These are phyloP conservation scores for Scolopax bukidnonensis DNA, from an alignment of 2,797 vertebrate species.

Conservation along the genomic window DNA sequence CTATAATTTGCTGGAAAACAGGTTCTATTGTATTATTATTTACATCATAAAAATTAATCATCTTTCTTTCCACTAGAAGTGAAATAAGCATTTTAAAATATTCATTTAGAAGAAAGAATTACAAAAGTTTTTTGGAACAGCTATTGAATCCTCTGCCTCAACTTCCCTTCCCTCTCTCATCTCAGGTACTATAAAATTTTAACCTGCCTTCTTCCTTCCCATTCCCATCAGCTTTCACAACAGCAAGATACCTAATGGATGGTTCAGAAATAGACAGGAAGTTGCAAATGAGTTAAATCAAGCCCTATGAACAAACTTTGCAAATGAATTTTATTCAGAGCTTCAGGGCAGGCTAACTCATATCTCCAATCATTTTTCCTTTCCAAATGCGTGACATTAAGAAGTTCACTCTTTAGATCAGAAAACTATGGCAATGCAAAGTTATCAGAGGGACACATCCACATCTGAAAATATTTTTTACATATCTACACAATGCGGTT, in stretches of 20 bases:
- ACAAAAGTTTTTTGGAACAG: background rate
- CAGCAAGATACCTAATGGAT: background rate
- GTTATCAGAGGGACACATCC: background rate
- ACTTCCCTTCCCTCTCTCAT: background rate
- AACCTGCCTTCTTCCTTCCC: background rate
- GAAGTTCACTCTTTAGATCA: background rate
- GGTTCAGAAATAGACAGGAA: background rate
- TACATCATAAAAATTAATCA: background rate
- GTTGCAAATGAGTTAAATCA: background rate
- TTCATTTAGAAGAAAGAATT: background rate
- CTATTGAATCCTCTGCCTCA: background rate
- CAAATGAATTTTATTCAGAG: background rate
- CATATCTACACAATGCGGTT: background rate
- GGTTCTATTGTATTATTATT: background rate
- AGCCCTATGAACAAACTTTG: background rate
- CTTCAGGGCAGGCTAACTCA: background rate
- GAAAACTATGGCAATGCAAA: background rate
- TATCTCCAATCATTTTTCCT: background rate
- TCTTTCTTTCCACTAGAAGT: background rate
- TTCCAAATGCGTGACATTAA: background rate
- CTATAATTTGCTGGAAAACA: background rate
- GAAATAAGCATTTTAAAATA: background rate
- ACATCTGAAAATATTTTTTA: background rate
- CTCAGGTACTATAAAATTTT: background rate
- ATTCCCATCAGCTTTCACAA: background rate